phyloP scores from a whole-genome alignment of 1,140 invertebrate genomes.

The Eciton burchellii region DNA sequence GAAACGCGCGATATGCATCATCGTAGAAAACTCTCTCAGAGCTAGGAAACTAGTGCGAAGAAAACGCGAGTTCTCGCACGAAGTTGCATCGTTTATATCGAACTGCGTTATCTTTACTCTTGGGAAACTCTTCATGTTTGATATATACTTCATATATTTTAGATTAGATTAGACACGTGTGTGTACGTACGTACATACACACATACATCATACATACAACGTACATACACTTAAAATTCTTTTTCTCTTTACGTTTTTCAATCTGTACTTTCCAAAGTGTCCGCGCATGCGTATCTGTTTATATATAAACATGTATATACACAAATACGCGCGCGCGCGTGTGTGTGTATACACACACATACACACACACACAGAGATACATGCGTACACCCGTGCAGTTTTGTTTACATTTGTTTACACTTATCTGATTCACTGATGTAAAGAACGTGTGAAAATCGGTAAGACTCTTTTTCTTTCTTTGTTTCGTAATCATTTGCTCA shows the following conservation, averaged over 20 bases:
- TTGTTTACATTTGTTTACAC: constrained; percentile 31
- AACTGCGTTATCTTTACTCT: constrained; percentile 26
- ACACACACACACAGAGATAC: neutral
- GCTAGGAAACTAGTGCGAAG: neutral
- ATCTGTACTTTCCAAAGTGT: neutral
- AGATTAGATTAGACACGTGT: constrained; percentile 41
- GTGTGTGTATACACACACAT: neutral
- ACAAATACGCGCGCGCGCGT: neutral
- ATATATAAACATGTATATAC: neutral
- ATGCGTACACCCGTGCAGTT: neutral
- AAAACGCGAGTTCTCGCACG: neutral
- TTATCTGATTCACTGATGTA: constrained; percentile 25
- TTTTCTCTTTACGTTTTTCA: neutral
- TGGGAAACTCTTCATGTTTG: constrained; percentile 26
- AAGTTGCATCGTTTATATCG: constrained; percentile 3
- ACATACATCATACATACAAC: constrained; percentile 3
- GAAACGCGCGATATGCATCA: constrained; percentile 10
- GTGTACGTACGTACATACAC: neutral
- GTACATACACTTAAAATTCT: constrained; percentile 5
- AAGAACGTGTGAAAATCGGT: constrained; percentile 41
- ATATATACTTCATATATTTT: constrained; percentile 17
- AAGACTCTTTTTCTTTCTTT: neutral
- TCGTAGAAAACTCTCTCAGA: neutral
- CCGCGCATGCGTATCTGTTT: constrained; percentile 8
- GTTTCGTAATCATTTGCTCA: neutral